Evolutionary conservation across 2,113 vertebrate genomes (phyloP).

Genomic region (Jaculus jaculus): DNA sequence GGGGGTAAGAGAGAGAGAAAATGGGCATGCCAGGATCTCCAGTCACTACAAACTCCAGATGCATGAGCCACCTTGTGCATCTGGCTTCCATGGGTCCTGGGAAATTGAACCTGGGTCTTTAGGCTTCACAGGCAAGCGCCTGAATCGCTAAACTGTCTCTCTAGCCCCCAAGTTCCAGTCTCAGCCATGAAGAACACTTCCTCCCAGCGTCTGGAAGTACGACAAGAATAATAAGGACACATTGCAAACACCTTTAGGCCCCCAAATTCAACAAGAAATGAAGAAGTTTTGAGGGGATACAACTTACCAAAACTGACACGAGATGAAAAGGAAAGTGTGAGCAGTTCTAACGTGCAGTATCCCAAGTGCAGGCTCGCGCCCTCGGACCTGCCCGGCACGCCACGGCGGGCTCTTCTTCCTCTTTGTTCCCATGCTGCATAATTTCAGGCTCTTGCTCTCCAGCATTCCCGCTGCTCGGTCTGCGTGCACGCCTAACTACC

Average conservation of each 20-base stretch:
- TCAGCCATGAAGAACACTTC: neutral
- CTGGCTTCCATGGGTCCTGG: too few species aligned
- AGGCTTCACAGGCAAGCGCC: too few species aligned
- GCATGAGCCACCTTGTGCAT: too few species aligned
- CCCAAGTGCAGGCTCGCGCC: neutral
- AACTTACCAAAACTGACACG: constrained; percentile 33
- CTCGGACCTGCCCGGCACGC: neutral
- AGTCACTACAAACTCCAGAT: too few species aligned
- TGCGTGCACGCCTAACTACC: neutral
- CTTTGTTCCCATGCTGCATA: neutral
- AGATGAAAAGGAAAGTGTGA: neutral
- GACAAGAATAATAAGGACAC: neutral
- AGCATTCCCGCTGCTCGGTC: neutral
- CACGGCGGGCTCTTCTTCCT: too few species aligned
- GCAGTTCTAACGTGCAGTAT: too few species aligned
- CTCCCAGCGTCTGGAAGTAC: neutral
- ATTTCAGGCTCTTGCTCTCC: neutral
- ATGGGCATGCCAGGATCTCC: too few species aligned
- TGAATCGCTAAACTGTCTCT: too few species aligned
- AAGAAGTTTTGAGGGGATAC: neutral
- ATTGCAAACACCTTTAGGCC: neutral
- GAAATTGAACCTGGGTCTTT: too few species aligned
- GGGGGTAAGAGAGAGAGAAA: too few species aligned
- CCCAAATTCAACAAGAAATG: neutral
- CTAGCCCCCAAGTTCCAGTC: neutral